phyloP scores from a whole-genome alignment of 2,888 invertebrate species.

The Lamellibrachia satsuma region DNA sequence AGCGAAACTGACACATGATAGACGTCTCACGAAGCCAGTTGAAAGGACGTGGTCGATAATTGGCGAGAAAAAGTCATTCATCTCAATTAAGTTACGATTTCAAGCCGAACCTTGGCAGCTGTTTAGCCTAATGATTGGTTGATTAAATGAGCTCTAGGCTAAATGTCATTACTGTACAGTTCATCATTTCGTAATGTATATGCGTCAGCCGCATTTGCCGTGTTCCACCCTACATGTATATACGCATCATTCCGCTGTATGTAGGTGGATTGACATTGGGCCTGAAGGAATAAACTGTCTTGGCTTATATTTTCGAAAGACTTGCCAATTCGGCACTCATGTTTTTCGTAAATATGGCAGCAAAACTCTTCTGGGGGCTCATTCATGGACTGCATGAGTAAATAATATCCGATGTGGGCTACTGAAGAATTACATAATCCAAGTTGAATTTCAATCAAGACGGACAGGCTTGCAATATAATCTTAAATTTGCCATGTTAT shows the following conservation, averaged over 20 bases:
- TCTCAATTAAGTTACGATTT: constrained; percentile 4
- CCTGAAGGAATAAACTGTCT: too few species aligned
- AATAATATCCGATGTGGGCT: too few species aligned
- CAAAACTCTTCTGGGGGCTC: too few species aligned
- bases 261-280: background rate
- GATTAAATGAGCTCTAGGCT: background rate
- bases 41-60: background rate
- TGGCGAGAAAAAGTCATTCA: background rate
- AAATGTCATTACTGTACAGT: background rate
- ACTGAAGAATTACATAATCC: too few species aligned
- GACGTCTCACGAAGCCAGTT: background rate
- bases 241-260: background rate
- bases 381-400: too few species aligned
- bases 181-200: background rate
- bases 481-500: too few species aligned
- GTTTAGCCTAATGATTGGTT: background rate
- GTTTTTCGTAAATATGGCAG: too few species aligned
- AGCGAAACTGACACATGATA: background rate
- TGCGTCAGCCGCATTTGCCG: background rate
- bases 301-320: too few species aligned
- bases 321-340: too few species aligned
- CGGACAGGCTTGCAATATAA: too few species aligned
- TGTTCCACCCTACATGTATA: background rate
- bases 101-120: background rate
- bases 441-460: too few species aligned